These are phyloP conservation scores for Lepidocyrtoides sp. DNA, from an alignment of 2,888 invertebrate genomes.

Conservation along the genomic window DNA sequence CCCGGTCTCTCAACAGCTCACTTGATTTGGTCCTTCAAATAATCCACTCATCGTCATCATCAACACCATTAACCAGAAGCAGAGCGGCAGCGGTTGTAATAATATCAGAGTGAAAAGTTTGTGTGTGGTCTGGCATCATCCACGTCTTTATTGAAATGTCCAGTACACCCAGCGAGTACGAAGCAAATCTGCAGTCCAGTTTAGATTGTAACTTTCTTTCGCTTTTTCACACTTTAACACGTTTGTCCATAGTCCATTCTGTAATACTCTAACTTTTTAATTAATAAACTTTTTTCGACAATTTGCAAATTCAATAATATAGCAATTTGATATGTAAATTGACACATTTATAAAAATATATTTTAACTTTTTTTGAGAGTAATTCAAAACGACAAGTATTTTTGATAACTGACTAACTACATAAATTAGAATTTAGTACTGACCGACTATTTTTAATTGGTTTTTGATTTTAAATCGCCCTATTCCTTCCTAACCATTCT, in stretches of 20 bases:
- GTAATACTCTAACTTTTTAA: slow-evolving; percentile 25
- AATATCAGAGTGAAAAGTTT: too few species aligned
- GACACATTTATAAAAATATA: neutral
- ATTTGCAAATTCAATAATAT: neutral
- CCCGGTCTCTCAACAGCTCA: slow-evolving; percentile 72
- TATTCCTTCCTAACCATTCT: too few species aligned
- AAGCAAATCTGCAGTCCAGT: slow-evolving; percentile 1
- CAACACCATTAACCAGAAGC: slow-evolving; percentile 43
- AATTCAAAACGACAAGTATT: neutral
- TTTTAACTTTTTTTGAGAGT: neutral
- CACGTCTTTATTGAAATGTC: neutral
- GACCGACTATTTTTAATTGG: neutral
- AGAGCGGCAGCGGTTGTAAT: too few species aligned
- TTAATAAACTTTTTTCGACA: slow-evolving; percentile 32
- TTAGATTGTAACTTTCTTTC: slow-evolving; percentile 12
- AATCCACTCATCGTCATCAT: slow-evolving; percentile 83
- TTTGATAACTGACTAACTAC: too few species aligned
- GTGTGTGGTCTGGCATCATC: slow-evolving; percentile 7
- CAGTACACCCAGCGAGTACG: neutral
- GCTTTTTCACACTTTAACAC: neutral
- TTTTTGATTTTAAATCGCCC: too few species aligned
- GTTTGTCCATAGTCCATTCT: neutral
- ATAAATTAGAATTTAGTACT: neutral
- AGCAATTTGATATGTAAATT: neutral
- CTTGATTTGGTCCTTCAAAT: slow-evolving; percentile 85